Evolutionary conservation across 2,797 vertebrate genomes (phyloP).

Genomic region (Coendou prehensilis): DNA sequence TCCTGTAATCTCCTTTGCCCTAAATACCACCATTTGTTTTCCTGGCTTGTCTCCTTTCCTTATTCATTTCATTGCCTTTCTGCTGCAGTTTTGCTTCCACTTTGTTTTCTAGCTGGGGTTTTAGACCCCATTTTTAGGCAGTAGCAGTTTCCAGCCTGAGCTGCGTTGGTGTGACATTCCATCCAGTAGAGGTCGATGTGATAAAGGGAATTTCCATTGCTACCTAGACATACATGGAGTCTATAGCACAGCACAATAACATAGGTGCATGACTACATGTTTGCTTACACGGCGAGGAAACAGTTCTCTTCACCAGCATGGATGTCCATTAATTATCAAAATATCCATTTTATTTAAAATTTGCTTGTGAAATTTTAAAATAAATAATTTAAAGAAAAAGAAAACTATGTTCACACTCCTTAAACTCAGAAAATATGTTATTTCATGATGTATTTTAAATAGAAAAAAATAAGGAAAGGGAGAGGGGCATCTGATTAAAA

Average conservation of each 20-base stretch:
- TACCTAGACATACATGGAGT: rapidly evolving
- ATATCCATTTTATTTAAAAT: background rate
- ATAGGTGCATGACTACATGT: too few relatives aligned
- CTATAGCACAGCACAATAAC: background rate
- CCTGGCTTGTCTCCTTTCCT: too few relatives aligned
- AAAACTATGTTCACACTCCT: slow-evolving; percentile 32
- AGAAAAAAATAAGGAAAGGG: background rate
- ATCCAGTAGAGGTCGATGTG: slow-evolving; percentile 67
- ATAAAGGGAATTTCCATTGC: background rate
- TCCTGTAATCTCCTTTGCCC: background rate
- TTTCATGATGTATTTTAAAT: slow-evolving; percentile 72
- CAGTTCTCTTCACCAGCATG: background rate
- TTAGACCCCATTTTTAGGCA: background rate
- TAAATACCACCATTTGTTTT: background rate
- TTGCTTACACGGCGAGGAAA: background rate
- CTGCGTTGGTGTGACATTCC: slow-evolving; percentile 17
- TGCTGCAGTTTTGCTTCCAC: background rate
- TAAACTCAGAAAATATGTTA: slow-evolving; percentile 14
- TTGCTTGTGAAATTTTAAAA: background rate
- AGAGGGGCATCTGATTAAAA: background rate
- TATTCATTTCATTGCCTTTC: too few relatives aligned
- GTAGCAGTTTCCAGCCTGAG: background rate
- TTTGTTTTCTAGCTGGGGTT: background rate
- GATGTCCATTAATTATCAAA: background rate
- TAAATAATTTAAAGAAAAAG: slow-evolving; percentile 51